phyloP scores from a whole-genome alignment of 2,113 vertebrate genomes.

The Colaptes auratus region DNA sequence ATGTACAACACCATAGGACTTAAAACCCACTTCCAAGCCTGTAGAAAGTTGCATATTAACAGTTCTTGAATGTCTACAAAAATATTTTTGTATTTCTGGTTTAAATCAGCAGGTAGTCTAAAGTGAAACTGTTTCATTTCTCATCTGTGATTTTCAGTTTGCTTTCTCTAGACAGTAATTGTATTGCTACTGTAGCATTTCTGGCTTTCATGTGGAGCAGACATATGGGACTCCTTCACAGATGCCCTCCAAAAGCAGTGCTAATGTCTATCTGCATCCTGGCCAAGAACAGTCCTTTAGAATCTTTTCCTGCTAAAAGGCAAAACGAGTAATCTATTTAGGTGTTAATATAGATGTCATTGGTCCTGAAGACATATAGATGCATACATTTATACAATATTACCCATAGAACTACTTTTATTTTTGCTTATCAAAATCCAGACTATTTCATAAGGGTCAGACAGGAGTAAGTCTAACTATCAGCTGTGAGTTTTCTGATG shows the following conservation, averaged over 20 bases:
- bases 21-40: conserved; percentile 85
- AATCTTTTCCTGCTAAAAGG: background rate
- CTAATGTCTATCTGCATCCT: conserved; percentile 15
- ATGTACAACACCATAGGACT: conserved; percentile 75
- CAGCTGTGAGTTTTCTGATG: background rate
- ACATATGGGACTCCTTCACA: conserved; percentile 19
- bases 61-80: background rate
- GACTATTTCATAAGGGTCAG: background rate
- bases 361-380: background rate
- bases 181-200: conserved; percentile 8
- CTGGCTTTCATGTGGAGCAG: conserved; percentile 4
- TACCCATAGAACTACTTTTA: background rate
- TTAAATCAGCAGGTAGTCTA: conserved; percentile 5
- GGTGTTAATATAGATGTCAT: background rate
- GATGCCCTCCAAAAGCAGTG: background rate
- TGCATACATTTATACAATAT: background rate
- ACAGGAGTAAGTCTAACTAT: background rate
- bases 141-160: conserved; percentile 16
- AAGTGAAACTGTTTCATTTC: background rate
- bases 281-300: conserved; percentile 13
- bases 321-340: conserved; percentile 16
- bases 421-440: background rate
- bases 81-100: conserved; percentile 18
- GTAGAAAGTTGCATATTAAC: conserved; percentile 27
- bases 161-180: conserved; percentile 20